Evolutionary conservation across 2,797 vertebrate genomes (phyloP).

Genomic region (Xiphophorus birchmanni): DNA sequence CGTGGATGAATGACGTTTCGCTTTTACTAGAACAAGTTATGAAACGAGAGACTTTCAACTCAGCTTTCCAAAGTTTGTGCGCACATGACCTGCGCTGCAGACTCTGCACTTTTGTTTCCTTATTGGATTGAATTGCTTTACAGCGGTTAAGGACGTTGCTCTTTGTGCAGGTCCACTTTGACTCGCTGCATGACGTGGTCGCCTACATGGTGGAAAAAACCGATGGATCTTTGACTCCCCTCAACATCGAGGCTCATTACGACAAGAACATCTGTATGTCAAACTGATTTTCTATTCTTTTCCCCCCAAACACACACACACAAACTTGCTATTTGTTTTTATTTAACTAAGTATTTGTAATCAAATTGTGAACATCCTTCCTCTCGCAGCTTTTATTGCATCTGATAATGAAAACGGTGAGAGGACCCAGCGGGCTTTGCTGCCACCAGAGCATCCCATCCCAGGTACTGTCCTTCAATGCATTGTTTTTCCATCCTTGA

Average conservation of each 20-base stretch:
- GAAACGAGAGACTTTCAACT: neutral
- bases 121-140: neutral
- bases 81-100: neutral
- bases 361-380: neutral
- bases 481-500: neutral
- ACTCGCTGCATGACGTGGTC: conserved; percentile 79
- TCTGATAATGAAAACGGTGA: conserved; percentile 83
- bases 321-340: neutral
- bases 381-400: conserved; percentile 72
- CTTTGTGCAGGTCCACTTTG: conserved; percentile 73
- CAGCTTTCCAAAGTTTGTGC: neutral
- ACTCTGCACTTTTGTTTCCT: neutral
- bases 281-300: neutral
- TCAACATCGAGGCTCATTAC: conserved; percentile 76
- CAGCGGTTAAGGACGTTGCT: neutral
- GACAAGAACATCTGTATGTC: conserved; percentile 82
- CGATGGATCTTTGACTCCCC: conserved; percentile 71
- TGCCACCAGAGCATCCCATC: conserved; percentile 35
- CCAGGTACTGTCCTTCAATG: conserved; percentile 57
- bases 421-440: conserved; percentile 33
- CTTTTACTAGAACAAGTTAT: neutral
- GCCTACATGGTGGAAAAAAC: conserved; percentile 76
- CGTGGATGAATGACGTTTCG: neutral
- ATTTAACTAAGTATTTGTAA: neutral
- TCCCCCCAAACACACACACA: neutral